phyloP scores from a whole-genome alignment of 1,140 invertebrate genomes.

The Nixonia krombeini region DNA sequence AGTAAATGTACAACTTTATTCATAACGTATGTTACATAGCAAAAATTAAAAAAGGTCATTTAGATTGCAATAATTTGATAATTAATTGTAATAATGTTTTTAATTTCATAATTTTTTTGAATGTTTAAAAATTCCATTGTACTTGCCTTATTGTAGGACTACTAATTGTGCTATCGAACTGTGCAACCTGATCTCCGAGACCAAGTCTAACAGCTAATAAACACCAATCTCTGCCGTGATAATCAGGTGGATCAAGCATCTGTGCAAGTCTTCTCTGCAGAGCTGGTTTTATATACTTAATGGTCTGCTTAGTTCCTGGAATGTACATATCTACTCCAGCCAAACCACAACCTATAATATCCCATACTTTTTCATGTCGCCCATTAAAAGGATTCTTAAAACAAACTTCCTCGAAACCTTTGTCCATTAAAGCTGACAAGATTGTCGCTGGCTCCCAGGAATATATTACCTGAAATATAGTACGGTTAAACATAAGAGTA shows the following conservation, averaged over 20 bases:
- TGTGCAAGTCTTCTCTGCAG: slow-evolving; percentile 74
- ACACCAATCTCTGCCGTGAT: slow-evolving; percentile 87
- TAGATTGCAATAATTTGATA: too few species aligned
- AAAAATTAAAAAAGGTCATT: too few species aligned
- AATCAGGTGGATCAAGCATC: slow-evolving; percentile 83
- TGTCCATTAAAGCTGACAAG: slow-evolving; percentile 74
- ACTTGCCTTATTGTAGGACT: slow-evolving; percentile 65
- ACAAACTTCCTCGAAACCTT: slow-evolving; percentile 65
- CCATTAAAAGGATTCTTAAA: slow-evolving; percentile 76
- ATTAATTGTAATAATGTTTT: too few species aligned
- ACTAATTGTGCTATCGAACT: slow-evolving; percentile 64
- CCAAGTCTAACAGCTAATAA: slow-evolving; percentile 83
- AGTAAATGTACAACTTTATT: neutral
- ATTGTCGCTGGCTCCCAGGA: slow-evolving; percentile 77
- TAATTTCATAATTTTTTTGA: too few species aligned
- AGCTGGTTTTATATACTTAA: slow-evolving; percentile 67
- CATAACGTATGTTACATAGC: too few species aligned
- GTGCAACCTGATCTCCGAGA: slow-evolving; percentile 66
- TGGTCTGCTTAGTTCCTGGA: slow-evolving; percentile 60
- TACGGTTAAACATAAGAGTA: too few species aligned
- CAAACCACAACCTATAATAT: slow-evolving; percentile 80
- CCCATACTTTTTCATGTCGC: slow-evolving; percentile 77
- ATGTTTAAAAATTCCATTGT: too few species aligned
- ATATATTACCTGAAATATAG: slow-evolving; percentile 68
- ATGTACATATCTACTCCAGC: slow-evolving; percentile 60